Evolutionary conservation across 2,888 invertebrate genomes (phyloP).

Genomic region (Mesorhabditis belari): DNA sequence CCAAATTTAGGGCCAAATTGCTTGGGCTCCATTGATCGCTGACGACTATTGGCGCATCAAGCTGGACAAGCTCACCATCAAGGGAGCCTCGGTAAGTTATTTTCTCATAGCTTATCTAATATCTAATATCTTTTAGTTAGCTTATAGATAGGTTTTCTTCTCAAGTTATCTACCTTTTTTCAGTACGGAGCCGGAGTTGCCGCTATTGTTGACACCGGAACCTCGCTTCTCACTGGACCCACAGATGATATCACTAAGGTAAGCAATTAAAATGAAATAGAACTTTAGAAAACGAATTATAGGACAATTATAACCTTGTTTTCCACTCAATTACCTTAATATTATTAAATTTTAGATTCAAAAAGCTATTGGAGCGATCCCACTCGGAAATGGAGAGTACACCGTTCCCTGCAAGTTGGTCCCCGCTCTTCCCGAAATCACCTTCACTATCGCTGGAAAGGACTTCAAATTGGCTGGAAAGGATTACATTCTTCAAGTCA

Average conservation of each 20-base stretch:
- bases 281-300: background rate
- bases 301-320: constrained; percentile 7
- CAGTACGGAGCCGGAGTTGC: constrained; percentile 67
- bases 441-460: constrained; percentile 71
- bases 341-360: constrained; percentile 64
- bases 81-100: constrained; percentile 12
- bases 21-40: constrained; percentile 25
- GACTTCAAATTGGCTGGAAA: constrained; percentile 67
- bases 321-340: background rate
- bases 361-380: constrained; percentile 64
- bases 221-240: constrained; percentile 88
- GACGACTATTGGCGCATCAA: constrained; percentile 35
- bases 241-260: constrained; percentile 64
- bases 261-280: background rate
- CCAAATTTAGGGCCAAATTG: constrained; percentile 20
- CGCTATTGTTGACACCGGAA: constrained; percentile 91
- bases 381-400: constrained; percentile 69
- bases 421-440: constrained; percentile 71
- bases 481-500: constrained; percentile 80
- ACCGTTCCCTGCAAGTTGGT: constrained; percentile 73
- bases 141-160: constrained; percentile 9
- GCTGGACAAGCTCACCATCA: constrained; percentile 15
- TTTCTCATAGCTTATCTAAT: too few species aligned
- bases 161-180: too few species aligned
- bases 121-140: background rate